phyloP scores from a whole-genome alignment of 2,888 invertebrate species.

The Geotrupes spiniger region DNA sequence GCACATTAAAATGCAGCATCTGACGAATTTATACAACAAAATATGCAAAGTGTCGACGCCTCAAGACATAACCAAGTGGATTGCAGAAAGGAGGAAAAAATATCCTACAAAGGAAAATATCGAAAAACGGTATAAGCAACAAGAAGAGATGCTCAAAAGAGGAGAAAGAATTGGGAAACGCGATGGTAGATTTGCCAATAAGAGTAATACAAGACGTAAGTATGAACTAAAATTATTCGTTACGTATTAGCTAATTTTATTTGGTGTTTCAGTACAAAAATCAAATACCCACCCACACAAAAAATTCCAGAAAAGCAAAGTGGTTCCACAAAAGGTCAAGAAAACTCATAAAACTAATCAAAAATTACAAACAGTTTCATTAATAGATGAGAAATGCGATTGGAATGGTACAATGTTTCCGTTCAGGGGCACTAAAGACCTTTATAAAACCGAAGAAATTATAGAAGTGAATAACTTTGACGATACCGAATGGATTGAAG shows the following conservation, averaged over 20 bases:
- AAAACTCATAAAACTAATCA: conserved; percentile 7
- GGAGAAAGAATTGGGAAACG: conserved; percentile 67
- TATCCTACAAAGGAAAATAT: conserved; percentile 54
- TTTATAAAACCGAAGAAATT: conserved; percentile 29
- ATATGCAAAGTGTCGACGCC: conserved; percentile 72
- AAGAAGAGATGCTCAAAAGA: conserved; percentile 65
- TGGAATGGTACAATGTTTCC: conserved; percentile 48
- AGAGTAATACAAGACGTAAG: conserved; percentile 46
- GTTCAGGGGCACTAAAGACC: conserved; percentile 42
- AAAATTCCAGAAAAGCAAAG: not conserved
- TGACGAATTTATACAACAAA: conserved; percentile 76
- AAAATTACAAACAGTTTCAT: conserved; percentile 15
- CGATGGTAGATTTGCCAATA: conserved; percentile 28
- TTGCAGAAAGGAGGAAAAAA: conserved; percentile 73
- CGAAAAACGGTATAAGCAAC: conserved; percentile 60
- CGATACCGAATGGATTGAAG: conserved; percentile 43
- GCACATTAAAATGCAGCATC: conserved; percentile 81
- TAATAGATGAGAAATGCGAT: conserved; percentile 41
- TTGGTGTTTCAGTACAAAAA: conserved; percentile 12
- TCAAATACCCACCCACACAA: not conserved
- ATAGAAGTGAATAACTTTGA: conserved; percentile 41
- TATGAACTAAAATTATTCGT: conserved; percentile 14
- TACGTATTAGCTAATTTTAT: not conserved
- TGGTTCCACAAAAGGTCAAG: too few relatives aligned
- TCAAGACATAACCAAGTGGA: conserved; percentile 84